These are phyloP conservation scores for Rhynchophorus ferrugineus DNA, from an alignment of 1,140 invertebrate genomes.

Conservation along the genomic window DNA sequence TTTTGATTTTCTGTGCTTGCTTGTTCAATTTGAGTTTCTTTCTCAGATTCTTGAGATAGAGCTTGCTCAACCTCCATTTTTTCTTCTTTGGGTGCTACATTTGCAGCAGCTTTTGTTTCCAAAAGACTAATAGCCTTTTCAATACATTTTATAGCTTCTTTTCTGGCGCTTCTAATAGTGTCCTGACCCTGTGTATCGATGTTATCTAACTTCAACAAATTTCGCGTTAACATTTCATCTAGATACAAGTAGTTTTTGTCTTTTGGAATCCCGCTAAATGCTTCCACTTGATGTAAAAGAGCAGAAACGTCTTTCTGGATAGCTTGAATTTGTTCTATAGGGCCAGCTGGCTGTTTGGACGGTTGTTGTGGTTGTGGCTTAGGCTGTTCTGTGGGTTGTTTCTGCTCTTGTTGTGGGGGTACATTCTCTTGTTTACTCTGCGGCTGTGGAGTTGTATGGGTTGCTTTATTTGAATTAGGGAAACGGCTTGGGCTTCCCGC, in stretches of 20 bases:
- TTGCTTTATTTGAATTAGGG: constrained; percentile 18
- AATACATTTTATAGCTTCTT: constrained; percentile 81
- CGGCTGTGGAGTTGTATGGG: constrained; percentile 33
- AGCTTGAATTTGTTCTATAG: constrained; percentile 67
- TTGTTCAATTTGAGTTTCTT: constrained; percentile 12
- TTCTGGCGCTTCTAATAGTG: constrained; percentile 75
- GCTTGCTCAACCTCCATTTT: constrained; percentile 25
- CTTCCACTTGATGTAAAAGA: constrained; percentile 68
- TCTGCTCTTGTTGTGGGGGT: constrained; percentile 12
- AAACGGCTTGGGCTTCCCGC: constrained; percentile 16
- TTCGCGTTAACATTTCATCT: constrained; percentile 91
- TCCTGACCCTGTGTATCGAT: constrained; percentile 88
- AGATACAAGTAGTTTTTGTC: constrained; percentile 83
- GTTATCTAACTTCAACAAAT: constrained; percentile 82
- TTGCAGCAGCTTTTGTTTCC: constrained; percentile 61
- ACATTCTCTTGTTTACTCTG: constrained; percentile 17
- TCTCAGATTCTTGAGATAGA: constrained; percentile 6
- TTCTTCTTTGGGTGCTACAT: constrained; percentile 28
- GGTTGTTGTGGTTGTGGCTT: constrained; percentile 35
- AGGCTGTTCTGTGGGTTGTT: constrained; percentile 34
- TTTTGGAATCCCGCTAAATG: constrained; percentile 61
- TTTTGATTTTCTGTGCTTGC: constrained; percentile 14
- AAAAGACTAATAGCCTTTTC: constrained; percentile 76
- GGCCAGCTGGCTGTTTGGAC: constrained; percentile 52
- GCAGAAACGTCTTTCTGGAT: constrained; percentile 75